Base-by-base conservation (phyloP, 2,113 vertebrate species). In the Bombycilla garrulus region DNA sequence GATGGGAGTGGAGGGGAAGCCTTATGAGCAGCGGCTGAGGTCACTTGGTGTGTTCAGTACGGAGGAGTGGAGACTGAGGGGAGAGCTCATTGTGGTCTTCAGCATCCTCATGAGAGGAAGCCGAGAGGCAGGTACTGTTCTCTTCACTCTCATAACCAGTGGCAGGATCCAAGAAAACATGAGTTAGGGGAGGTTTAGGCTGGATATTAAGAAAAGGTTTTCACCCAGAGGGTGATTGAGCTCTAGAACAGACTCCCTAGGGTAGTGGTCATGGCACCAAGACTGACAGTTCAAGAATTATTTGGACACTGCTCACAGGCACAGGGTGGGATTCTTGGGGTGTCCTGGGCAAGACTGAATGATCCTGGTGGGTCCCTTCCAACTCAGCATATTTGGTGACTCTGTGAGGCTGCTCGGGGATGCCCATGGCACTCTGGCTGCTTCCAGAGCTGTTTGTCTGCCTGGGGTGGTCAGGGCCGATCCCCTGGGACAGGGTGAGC, bases 391-490 rank as follows among this genome's bases (percentile, higher is more conserved):
- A 6, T 69, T 76, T 53, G 11, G 3, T 67, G 14, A 10, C 21
- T 51, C 53, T 20, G 0, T 24, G 29, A 25, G 10, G 35, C 5
- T 44, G 45, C 18, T 18, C 1, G 0, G 7, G 15, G 14, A 1
- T 48, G 28, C 31, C 21, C 1, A 1, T 12, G 19, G 15, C 18
- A 3, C 38, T 65, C 14, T 17, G 45, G 40, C 33, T 1, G 1
- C 38, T 17, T 35, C 62, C 35, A 50, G 56, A 40, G 10, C 13
- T 1, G 0, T 72, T 47, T 72, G 15, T 8, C 2, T 7, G 36
- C 4, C 45, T 21, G 29, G 15, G 6, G 19, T n/a, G 42, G 7
- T 13, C 0, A 0, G 57, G 11, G 21, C 18, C 3, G 3, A 5
- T 33, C 47, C 36, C 17, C n/a, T 17, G 40, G 53, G 15, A 22